Base-by-base conservation (phyloP, 2,888 invertebrate genomes). In the Cephus spinipes region DNA sequence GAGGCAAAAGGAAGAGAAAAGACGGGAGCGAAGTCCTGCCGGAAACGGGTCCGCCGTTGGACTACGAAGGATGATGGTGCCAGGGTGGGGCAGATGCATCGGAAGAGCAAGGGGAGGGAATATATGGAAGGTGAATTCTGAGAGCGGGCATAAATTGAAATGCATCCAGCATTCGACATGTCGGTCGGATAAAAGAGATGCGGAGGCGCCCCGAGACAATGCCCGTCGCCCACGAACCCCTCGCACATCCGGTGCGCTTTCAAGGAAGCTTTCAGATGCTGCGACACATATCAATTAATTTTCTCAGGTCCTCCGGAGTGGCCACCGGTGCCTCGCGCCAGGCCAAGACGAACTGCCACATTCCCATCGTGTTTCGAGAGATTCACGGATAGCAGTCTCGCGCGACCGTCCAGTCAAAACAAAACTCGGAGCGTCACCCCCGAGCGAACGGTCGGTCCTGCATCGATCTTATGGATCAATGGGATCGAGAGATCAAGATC, bases 261-360 rank as follows among this genome's bases (percentile, higher is more conserved):
- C 90, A 86, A 85, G 85, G 90, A 90, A 90, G 87, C 87, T 87
- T 88, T 88, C 83, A 85, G 84, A 81, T 83, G 85, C 80, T 86
- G 80, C 76, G 84, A 86, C 87, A 89, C 90, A 90, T 90, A 90
- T 90, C 89, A 90, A 90, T 90, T 89, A 87, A 85, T 88, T 86
- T 86, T 85, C 85, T 85, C 86, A 73, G 55, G 74, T 79, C 73
- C 68, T 77, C 73, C 76, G 74, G 81, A 74, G 23, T 3, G 55
- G 23, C 55, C 55, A 55, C 23, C 55, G 55, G 0, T 23, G 23
- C 23, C 23, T 55, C 23, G 9, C 9, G 55, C 23, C 55, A 55
- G 23, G 55, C 6, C 2, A 55, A 23, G 23, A 55, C 23, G 55
- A 55, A 23, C 55, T 23, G 55, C 55, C 55, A 55, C 55, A 55